phyloP scores from a whole-genome alignment of 2,113 vertebrate genomes.

The Brachyhypopomus occidentalis region DNA sequence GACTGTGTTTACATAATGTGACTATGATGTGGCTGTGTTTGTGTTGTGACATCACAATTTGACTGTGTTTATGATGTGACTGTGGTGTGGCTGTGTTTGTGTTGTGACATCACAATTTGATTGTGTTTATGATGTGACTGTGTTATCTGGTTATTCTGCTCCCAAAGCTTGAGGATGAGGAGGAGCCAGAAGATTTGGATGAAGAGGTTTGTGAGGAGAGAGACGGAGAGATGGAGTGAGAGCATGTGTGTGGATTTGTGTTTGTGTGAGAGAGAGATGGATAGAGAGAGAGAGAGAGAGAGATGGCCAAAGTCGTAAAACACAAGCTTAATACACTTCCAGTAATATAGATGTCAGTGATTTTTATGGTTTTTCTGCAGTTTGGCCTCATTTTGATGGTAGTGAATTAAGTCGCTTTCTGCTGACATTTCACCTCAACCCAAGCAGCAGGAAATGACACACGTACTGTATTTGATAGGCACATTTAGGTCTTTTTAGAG shows the following conservation, averaged over 20 bases:
- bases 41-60: too few species aligned
- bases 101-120: too few species aligned
- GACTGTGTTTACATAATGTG: neutral
- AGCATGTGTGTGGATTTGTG: conserved; percentile 1
- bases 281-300: neutral
- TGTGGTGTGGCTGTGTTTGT: neutral
- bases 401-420: too few species aligned
- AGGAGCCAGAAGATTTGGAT: conserved; percentile 70
- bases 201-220: conserved; percentile 69
- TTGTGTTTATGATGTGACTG: neutral
- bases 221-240: neutral
- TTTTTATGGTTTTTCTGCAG: too few species aligned
- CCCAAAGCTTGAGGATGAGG: conserved; percentile 72
- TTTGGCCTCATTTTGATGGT: too few species aligned
- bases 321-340: too few species aligned
- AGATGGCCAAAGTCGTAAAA: neutral
- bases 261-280: neutral
- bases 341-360: too few species aligned
- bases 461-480: too few species aligned
- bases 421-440: too few species aligned
- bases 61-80: too few species aligned
- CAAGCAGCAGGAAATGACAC: too few species aligned
- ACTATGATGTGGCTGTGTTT: neutral
- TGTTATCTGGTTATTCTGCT: conserved; percentile 20
- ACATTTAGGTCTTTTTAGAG: too few species aligned